Evolutionary conservation across 2,797 vertebrate genomes (phyloP).

Genomic region (Loriculus beryllinus): DNA sequence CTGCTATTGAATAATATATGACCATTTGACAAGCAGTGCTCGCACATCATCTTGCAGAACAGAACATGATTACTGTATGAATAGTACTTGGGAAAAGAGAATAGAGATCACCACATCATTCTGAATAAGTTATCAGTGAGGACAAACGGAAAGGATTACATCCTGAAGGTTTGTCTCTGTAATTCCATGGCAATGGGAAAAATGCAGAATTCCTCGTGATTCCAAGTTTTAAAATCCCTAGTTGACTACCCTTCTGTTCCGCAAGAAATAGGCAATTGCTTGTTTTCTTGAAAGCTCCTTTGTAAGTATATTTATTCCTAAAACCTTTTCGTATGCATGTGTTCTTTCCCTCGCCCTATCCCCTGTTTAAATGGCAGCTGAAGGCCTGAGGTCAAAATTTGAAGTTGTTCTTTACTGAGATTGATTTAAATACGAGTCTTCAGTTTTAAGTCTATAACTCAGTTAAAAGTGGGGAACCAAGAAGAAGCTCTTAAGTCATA

Average conservation of each 20-base stretch:
- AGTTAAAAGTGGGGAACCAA: not conserved
- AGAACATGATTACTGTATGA: not conserved
- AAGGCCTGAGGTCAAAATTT: not conserved
- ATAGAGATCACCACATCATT: not conserved
- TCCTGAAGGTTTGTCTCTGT: not conserved
- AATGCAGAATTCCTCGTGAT: not conserved
- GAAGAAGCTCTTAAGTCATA: not conserved
- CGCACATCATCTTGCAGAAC: slow-evolving; percentile 31
- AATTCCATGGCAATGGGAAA: not conserved
- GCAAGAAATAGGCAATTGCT: not conserved
- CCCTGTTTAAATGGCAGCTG: not conserved
- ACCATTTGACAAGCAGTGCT: slow-evolving; percentile 18
- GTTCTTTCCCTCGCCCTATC: not conserved
- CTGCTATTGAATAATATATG: slow-evolving; percentile 36
- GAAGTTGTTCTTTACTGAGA: not conserved
- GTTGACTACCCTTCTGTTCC: not conserved
- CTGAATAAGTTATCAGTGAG: not conserved
- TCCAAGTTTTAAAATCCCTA: not conserved
- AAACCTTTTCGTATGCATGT: not conserved
- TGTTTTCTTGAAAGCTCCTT: not conserved
- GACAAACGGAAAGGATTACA: not conserved
- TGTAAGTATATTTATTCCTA: not conserved
- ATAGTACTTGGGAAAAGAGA: not conserved
- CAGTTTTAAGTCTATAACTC: not conserved
- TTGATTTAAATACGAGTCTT: not conserved